Conservation (phyloP, 2,113 vertebrate genomes). For the Bostrychus sinensis region DNA sequence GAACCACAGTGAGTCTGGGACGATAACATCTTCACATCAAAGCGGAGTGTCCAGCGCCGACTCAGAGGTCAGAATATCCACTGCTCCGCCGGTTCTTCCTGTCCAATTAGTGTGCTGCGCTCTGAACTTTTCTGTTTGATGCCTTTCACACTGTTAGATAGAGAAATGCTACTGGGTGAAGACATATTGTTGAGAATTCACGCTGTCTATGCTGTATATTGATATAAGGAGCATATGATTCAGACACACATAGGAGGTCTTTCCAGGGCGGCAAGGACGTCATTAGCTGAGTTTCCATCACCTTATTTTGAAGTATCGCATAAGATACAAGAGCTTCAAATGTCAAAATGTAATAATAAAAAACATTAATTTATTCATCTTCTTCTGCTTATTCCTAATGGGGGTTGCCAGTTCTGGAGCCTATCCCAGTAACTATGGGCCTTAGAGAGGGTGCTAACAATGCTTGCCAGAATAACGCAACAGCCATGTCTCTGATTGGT, state of each 20-base stretch:
- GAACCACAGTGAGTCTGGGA: constrained; percentile 35
- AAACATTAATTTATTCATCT: no score
- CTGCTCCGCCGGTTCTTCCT: constrained; percentile 8
- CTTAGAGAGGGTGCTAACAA: no score
- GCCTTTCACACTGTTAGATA: neutral
- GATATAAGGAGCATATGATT: neutral
- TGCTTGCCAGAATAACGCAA: no score
- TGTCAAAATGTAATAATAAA: no score
- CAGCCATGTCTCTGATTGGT: no score
- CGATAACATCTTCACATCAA: constrained; percentile 37
- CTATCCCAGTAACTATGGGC: no score
- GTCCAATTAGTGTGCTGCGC: constrained; percentile 27
- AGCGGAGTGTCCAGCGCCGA: constrained; percentile 26
- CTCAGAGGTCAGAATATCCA: constrained; percentile 31
- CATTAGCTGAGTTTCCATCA: neutral
- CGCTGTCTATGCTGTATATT: neutral
- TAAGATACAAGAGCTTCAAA: no score
- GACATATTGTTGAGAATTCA: neutral
- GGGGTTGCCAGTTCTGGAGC: no score
- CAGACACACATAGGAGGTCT: neutral
- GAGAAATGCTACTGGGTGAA: constrained; percentile 1
- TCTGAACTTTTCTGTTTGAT: constrained; percentile 10
- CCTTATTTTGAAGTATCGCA: no score
- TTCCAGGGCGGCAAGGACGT: neutral
- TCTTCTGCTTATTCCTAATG: no score